These are phyloP conservation scores for Cyclargus thomasi DNA, from an alignment of 1,140 invertebrate genomes.

Conservation along the genomic window DNA sequence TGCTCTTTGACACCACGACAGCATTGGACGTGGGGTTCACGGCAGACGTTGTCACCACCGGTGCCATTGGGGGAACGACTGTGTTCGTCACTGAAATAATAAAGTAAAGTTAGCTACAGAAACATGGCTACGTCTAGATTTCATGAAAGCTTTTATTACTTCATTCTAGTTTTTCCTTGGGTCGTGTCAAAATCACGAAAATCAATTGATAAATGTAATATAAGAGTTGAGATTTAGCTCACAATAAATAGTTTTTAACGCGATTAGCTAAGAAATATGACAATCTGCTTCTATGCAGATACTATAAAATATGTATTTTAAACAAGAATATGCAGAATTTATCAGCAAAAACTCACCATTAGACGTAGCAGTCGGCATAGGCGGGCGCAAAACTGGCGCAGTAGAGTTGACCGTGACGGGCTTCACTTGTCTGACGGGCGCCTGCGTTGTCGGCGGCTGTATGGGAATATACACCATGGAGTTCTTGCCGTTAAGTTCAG, in stretches of 20 bases:
- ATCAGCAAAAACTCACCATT: conserved; percentile 28
- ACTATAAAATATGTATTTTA: no score
- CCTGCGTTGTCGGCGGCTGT: conserved; percentile 54
- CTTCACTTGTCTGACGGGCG: conserved; percentile 37
- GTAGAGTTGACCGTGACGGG: conserved; percentile 29
- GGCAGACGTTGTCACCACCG: conserved; percentile 25
- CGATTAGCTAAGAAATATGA: no score
- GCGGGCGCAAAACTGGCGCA: conserved; percentile 5
- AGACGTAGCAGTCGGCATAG: conserved; percentile 13
- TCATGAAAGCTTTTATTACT: no score
- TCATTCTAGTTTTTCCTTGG: no score
- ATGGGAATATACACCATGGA: conserved; percentile 71
- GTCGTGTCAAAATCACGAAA: no score
- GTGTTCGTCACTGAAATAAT: conserved; percentile 27
- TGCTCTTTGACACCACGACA: conserved; percentile 27
- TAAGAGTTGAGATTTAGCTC: no score
- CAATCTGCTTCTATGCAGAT: no score
- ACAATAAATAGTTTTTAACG: no score
- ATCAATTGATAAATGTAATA: no score
- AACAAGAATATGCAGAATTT: no score
- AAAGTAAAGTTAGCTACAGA: conserved; percentile 20
- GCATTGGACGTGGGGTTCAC: conserved; percentile 20
- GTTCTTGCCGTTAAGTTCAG: conserved; percentile 61
- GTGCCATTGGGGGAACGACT: conserved; percentile 30
- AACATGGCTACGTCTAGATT: no score